Evolutionary conservation across 1,140 invertebrate species (phyloP).

Genomic region (Ceratina australensis): DNA sequence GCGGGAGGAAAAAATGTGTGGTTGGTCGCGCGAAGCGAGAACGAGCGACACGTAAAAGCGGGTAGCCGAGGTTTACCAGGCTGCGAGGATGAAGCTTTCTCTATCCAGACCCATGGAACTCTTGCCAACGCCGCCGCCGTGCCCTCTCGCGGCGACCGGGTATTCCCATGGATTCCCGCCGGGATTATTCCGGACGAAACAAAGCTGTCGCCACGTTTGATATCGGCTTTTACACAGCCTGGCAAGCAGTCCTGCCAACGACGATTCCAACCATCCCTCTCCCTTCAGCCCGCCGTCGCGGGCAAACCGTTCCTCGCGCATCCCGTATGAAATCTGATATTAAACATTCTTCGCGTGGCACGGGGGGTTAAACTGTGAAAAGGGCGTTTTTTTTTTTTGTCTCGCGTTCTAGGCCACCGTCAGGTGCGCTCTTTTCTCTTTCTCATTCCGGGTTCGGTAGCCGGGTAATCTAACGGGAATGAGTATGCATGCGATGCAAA

Average conservation of each 20-base stretch:
- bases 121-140: constrained; percentile 25
- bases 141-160: constrained; percentile 8
- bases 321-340: constrained; percentile 77
- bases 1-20: constrained; percentile 3
- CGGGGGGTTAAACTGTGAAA: constrained; percentile 66
- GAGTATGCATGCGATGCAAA: constrained; percentile 31
- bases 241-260: constrained; percentile 26
- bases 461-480: constrained; percentile 27
- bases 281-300: too few species aligned
- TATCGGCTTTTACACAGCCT: constrained; percentile 73
- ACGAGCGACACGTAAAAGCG: constrained; percentile 29
- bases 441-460: constrained; percentile 1
- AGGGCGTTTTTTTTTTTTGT: constrained; percentile 64
- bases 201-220: constrained; percentile 78
- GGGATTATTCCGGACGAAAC: constrained; percentile 75
- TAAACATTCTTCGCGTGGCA: constrained; percentile 75
- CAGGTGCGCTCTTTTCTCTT: neutral
- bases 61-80: constrained; percentile 13
- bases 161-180: constrained; percentile 69
- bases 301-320: constrained; percentile 43
- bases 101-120: constrained; percentile 19
- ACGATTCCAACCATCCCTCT: neutral
- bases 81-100: constrained; percentile 25
- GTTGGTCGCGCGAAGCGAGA: neutral
- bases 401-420: constrained; percentile 37